Base-by-base conservation (phyloP, 1,140 invertebrate genomes). In the Lordiphosa mommai region DNA sequence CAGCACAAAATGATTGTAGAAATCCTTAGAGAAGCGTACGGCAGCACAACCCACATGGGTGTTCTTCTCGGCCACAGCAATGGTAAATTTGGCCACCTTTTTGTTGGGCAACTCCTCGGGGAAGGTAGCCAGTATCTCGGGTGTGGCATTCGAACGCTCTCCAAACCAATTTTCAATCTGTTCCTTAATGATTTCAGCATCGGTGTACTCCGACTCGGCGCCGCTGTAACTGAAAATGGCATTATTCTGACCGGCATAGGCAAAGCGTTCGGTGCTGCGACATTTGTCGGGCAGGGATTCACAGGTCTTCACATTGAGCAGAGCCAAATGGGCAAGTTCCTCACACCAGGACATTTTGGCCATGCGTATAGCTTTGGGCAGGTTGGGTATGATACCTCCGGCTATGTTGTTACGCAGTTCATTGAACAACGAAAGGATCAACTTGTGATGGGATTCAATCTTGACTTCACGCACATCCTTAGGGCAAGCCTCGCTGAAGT, bases 301-400 rank as follows among this genome's bases (percentile, higher is more conserved):
- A 27, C 77, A 84, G 6, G 71, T 80, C 38, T 68, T 65, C 0
- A 71, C 74, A 36, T 84, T 84, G 0, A 60, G 50, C 0, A 58
- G 7, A 1, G 79, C 79, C 29, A 85, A 32, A 14, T 72, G 52
- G 0, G 77, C 4, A 0, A 85, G 66, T 29, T 85, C 77, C 12
- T 84, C 72, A 38, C 77, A 84, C 77, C 72, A 85, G 4, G 61
- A 61, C 77, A 82, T 82, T 50, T 82, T 82, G 8, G 77, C 77
- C 77, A 82, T 82, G 16, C 77, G 77, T 0, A 46, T 27, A 0
- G 76, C 76, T 9, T 74, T 71, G n/a, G 74, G 74, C 0, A 79
- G 6, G 4, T 65, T 61, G 17, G 73, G 70, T 6, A 80, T 14
- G 1, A 4, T 10, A 0, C 74, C 74, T 0, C 74, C 74, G n/a